Evolutionary conservation across 35 echinoderm and acorn worm species (phyloP).

Genomic region (Lytechinus variegatus): DNA sequence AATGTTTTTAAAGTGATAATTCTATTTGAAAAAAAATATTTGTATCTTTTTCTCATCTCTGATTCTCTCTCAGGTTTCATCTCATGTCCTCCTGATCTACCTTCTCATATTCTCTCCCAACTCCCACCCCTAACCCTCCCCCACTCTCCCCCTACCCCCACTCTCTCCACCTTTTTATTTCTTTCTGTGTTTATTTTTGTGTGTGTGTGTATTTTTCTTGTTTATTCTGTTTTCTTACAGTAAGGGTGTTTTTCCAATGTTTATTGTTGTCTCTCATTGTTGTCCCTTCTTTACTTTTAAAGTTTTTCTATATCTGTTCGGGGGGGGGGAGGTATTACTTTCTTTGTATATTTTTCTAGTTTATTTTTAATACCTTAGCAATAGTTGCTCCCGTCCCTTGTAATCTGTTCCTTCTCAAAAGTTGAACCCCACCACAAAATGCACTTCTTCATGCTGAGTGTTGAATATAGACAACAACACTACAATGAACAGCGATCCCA

Average conservation of each 20-base stretch:
- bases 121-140: too few relatives aligned
- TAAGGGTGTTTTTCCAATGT: background rate
- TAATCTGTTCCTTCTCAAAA: background rate
- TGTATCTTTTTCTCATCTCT: too few relatives aligned
- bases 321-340: background rate
- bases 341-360: background rate
- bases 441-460: too few relatives aligned
- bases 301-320: background rate
- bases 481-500: too few relatives aligned
- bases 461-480: too few relatives aligned
- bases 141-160: too few relatives aligned
- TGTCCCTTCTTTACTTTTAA: background rate
- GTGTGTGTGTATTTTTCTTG: background rate
- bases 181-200: too few relatives aligned
- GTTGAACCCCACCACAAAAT: background rate
- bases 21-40: background rate
- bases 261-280: background rate
- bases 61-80: too few relatives aligned
- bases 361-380: background rate
- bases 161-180: too few relatives aligned
- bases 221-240: background rate
- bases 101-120: too few relatives aligned
- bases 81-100: too few relatives aligned
- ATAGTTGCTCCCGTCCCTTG: background rate
- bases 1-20: background rate